phyloP scores from a whole-genome alignment of 1,140 invertebrate species.

The Elymnias hypermnestra region DNA sequence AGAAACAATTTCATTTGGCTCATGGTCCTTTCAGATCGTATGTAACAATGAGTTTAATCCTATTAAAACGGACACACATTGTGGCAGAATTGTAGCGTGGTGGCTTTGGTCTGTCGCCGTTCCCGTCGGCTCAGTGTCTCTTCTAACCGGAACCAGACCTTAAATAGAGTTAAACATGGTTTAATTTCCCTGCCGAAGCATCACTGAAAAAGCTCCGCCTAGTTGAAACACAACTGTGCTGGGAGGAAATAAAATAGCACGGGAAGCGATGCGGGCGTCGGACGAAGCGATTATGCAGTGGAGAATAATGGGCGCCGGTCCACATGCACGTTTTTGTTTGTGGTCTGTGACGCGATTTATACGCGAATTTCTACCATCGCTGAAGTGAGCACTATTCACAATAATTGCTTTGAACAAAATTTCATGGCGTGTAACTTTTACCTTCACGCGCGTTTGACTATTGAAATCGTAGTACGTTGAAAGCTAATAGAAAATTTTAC shows the following conservation, averaged over 20 bases:
- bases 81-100: conserved; percentile 68
- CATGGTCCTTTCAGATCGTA: conserved; percentile 65
- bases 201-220: conserved; percentile 62
- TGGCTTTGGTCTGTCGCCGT: conserved; percentile 71
- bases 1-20: conserved; percentile 67
- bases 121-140: conserved; percentile 48
- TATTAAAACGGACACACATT: conserved; percentile 73
- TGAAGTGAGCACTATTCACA: conserved; percentile 74
- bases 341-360: conserved; percentile 76
- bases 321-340: conserved; percentile 76
- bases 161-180: conserved; percentile 74
- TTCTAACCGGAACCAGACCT: conserved; percentile 68
- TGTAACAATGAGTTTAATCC: conserved; percentile 73
- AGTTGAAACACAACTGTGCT: conserved; percentile 69
- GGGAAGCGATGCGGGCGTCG: conserved; percentile 73
- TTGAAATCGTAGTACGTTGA: conserved; percentile 6
- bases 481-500: too few relatives aligned
- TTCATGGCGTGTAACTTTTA: conserved; percentile 58
- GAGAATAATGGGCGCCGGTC: conserved; percentile 74
- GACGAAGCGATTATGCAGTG: conserved; percentile 75
- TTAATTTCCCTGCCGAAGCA: conserved; percentile 64
- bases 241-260: conserved; percentile 74
- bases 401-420: conserved; percentile 74
- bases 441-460: conserved; percentile 19
- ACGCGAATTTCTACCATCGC: conserved; percentile 72